phyloP scores from a whole-genome alignment of 2,797 vertebrate species.

The Enteromius radiatus region DNA sequence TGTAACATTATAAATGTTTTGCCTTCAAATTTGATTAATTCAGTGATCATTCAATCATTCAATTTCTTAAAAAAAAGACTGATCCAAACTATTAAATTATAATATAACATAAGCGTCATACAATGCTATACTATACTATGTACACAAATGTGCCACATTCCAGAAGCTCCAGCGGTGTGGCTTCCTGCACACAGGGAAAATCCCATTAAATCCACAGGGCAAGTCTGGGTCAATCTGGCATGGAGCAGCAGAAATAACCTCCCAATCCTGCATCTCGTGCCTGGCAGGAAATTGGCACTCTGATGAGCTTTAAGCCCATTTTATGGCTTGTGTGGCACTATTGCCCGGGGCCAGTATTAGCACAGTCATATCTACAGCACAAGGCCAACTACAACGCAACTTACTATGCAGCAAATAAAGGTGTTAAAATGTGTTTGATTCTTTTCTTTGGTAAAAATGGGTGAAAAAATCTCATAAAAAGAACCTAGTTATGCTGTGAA shows the following conservation, averaged over 20 bases:
- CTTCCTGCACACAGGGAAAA: slow-evolving; percentile 53
- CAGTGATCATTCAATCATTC: too few relatives aligned
- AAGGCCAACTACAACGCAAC: slow-evolving; percentile 27
- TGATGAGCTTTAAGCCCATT: slow-evolving; percentile 59
- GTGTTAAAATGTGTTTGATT: not conserved
- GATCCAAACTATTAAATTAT: not conserved
- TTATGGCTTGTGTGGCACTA: slow-evolving; percentile 53
- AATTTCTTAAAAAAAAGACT: too few relatives aligned
- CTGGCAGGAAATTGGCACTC: slow-evolving; percentile 57
- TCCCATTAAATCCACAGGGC: slow-evolving; percentile 56
- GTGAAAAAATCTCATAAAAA: slow-evolving; percentile 18
- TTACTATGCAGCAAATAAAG: slow-evolving; percentile 4
- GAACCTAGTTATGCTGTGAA: slow-evolving; percentile 17
- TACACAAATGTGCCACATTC: slow-evolving; percentile 27
- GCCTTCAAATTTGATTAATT: not conserved
- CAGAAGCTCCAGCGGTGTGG: slow-evolving; percentile 35
- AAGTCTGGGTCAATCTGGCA: slow-evolving; percentile 61
- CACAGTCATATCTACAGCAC: slow-evolving; percentile 36
- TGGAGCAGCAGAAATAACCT: slow-evolving; percentile 56
- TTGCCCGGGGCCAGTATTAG: slow-evolving; percentile 43
- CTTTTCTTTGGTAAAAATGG: slow-evolving; percentile 3
- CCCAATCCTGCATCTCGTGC: slow-evolving; percentile 54
- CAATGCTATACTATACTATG: not conserved
- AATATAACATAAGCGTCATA: not conserved
- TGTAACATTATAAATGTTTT: not conserved